phyloP scores from a whole-genome alignment of 2,888 invertebrate species.

The Aricia artaxerxes region DNA sequence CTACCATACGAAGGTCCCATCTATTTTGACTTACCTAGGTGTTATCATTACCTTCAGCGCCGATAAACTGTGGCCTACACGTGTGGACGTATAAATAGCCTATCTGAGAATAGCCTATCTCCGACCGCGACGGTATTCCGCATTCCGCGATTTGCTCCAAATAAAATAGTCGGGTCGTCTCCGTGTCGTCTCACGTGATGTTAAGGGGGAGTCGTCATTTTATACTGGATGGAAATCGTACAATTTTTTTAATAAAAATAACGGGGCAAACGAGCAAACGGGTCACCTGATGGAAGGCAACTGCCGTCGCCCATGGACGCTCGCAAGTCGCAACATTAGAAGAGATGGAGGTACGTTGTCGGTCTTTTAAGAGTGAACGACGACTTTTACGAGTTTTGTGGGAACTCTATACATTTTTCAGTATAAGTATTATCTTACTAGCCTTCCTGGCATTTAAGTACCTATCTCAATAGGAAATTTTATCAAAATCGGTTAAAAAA shows the following conservation, averaged over 20 bases:
- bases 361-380: no score
- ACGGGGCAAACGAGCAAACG: no score
- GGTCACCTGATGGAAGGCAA: no score
- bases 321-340: no score
- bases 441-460: neutral
- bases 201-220: constrained; percentile 53
- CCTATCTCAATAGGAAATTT: neutral
- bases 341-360: no score
- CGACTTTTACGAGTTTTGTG: no score
- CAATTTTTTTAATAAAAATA: no score
- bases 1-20: neutral
- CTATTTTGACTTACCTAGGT: neutral
- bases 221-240: no score
- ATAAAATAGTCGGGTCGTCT: constrained; percentile 61
- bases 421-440: no score
- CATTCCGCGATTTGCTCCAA: constrained; percentile 62
- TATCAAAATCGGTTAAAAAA: no score
- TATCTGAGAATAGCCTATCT: constrained; percentile 40
- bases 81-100: neutral
- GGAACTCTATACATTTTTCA: no score
- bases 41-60: neutral
- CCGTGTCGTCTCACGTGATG: constrained; percentile 59
- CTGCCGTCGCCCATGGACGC: no score
- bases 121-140: constrained; percentile 56
- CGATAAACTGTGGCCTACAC: neutral